phyloP scores from a whole-genome alignment of 2,113 vertebrate species.

The Phalacrocorax brasilianus region DNA sequence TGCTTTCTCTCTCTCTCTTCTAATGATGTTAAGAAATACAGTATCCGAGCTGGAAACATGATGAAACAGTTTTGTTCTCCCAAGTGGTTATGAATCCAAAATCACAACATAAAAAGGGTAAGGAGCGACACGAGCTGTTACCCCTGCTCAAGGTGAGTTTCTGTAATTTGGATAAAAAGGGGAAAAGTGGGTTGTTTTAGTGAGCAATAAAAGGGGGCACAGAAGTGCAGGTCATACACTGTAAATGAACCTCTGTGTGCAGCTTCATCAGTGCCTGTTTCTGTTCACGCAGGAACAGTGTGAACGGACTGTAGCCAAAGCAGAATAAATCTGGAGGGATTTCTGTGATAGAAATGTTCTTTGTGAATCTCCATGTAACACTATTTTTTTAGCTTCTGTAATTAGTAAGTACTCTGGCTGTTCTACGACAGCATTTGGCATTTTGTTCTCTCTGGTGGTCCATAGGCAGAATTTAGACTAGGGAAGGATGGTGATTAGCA shows the following conservation, averaged over 20 bases:
- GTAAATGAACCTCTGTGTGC: background rate
- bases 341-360: background rate
- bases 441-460: background rate
- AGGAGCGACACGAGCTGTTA: background rate
- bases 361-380: background rate
- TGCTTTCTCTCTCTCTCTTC: background rate
- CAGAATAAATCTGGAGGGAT: background rate
- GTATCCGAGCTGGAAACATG: background rate
- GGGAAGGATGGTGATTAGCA: background rate
- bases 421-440: background rate
- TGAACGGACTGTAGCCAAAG: background rate
- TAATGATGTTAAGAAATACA: background rate
- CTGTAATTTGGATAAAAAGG: background rate
- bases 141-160: background rate
- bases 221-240: background rate
- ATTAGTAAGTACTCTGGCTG: background rate
- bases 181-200: background rate
- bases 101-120: background rate
- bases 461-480: background rate
- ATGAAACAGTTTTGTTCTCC: background rate
- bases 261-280: background rate
- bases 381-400: background rate
- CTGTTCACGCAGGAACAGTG: background rate
- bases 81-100: background rate
- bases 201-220: background rate